Percentiles rank a stretch among this genome's conserved stretches.
Evolutionary conservation across 2,888 invertebrate genomes (phyloP).

Genomic region (Leucophenga montana): DNA sequence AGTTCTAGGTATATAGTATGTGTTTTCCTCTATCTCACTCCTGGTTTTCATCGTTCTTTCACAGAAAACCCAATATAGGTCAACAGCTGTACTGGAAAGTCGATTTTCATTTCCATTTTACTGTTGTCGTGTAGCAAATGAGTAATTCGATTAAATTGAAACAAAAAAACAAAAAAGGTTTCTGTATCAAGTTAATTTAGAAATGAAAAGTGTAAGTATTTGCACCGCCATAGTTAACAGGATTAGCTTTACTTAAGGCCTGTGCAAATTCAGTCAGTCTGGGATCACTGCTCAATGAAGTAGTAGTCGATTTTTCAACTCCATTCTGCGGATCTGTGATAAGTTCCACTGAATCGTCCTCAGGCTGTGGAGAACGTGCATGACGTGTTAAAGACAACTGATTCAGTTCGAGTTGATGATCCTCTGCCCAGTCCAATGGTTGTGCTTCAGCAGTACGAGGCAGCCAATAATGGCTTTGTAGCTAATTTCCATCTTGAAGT

Average conservation of each 20-base stretch:
- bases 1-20: constrained; percentile 43
- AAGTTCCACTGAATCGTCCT: neutral
- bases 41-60: no score
- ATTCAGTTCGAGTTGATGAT: neutral
- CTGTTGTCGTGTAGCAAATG: no score
- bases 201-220: neutral
- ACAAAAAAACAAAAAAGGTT: neutral
- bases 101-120: neutral
- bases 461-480: no score
- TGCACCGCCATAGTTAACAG: neutral
- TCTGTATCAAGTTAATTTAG: no score
- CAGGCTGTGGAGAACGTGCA: neutral
- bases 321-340: neutral
- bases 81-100: constrained; percentile 19
- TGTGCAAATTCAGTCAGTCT: neutral
- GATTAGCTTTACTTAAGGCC: neutral
- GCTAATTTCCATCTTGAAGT: no score
- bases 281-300: neutral
- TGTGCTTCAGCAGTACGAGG: neutral
- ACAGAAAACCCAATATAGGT: constrained; percentile 16
- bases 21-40: no score
- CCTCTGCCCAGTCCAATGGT: neutral
- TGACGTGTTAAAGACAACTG: neutral
- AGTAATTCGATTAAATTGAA: neutral
- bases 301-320: neutral